phyloP scores from a whole-genome alignment of 2,113 vertebrate genomes.

The Ictalurus furcatus region DNA sequence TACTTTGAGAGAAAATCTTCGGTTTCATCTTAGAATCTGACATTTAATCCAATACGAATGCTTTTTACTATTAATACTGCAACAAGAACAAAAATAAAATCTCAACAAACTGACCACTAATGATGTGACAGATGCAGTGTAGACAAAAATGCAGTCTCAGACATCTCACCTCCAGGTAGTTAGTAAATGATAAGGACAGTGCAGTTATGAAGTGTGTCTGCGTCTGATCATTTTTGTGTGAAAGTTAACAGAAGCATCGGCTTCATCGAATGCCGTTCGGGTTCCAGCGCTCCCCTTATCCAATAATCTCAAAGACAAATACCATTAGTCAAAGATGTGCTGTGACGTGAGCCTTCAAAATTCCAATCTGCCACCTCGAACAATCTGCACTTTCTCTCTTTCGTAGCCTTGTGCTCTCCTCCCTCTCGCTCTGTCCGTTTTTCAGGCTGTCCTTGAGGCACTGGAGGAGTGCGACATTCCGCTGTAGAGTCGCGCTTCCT shows the following conservation, averaged over 20 bases:
- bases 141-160: slow-evolving; percentile 10
- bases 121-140: slow-evolving; percentile 3
- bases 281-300: neutral
- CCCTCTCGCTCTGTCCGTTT: slow-evolving; percentile 4
- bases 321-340: neutral
- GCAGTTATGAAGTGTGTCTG: slow-evolving; percentile 30
- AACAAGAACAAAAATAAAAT: slow-evolving; percentile 9
- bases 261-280: neutral
- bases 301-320: slow-evolving; percentile 4
- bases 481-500: slow-evolving; percentile 34
- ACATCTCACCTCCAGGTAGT: slow-evolving; percentile 49
- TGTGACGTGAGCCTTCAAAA: neutral
- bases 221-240: slow-evolving; percentile 30
- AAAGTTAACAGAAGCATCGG: neutral
- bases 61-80: neutral
- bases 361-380: neutral
- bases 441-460: slow-evolving; percentile 49
- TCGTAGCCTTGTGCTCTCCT: slow-evolving; percentile 16
- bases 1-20: neutral
- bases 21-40: neutral
- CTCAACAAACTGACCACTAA: neutral
- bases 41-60: neutral
- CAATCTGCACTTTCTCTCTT: slow-evolving; percentile 20
- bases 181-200: slow-evolving; percentile 24
- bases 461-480: slow-evolving; percentile 31